Evolutionary conservation across 2,113 vertebrate species (phyloP).

Genomic region (Microcebus griseorufus): DNA sequence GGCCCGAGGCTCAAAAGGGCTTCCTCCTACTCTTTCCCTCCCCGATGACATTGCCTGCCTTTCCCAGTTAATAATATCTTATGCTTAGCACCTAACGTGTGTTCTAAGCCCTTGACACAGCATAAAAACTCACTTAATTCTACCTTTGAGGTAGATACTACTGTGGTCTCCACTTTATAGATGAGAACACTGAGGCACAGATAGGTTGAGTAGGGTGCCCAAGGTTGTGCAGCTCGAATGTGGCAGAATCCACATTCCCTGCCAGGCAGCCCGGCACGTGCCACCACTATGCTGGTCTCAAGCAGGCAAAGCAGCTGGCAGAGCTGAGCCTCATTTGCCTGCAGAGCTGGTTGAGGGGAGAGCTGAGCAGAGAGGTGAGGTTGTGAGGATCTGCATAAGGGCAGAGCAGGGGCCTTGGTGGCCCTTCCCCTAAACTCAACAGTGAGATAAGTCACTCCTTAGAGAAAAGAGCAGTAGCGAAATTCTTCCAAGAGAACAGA

Average conservation of each 20-base stretch:
- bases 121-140: neutral
- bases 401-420: neutral
- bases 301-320: neutral
- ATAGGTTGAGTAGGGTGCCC: neutral
- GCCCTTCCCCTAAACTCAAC: neutral
- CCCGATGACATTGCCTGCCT: rapidly evolving
- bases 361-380: neutral
- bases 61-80: neutral
- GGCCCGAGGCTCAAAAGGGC: neutral
- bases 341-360: neutral
- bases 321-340: neutral
- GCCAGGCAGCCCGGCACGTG: rapidly evolving
- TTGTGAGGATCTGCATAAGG: neutral
- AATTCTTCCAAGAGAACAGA: neutral
- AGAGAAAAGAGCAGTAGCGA: too few relatives aligned
- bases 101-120: neutral
- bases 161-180: neutral
- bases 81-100: neutral
- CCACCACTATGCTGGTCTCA: too few relatives aligned
- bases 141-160: neutral
- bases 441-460: neutral
- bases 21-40: neutral
- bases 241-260: neutral
- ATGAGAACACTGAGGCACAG: neutral
- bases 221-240: rapidly evolving